Conservation (phyloP, 2,888 invertebrate genomes). For the Himalopsyche japonica region DNA sequence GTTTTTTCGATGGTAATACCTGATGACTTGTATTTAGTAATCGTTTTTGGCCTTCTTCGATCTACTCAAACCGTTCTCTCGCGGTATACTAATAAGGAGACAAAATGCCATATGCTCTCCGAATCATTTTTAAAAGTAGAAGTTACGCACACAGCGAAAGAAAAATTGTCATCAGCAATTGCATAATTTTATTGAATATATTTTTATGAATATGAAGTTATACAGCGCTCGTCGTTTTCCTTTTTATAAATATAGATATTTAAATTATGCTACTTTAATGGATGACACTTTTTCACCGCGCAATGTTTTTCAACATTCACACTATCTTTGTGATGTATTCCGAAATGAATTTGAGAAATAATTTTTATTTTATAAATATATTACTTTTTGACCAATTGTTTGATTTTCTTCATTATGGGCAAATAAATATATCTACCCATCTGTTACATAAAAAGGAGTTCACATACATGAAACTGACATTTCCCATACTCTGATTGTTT, state of each 20-base stretch:
- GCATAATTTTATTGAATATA: neutral
- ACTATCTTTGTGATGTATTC: no score
- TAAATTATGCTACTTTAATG: neutral
- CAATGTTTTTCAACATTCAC: no score
- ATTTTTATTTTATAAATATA: no score
- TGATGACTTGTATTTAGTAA: neutral
- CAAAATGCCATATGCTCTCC: neutral
- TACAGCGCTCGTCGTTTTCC: no score
- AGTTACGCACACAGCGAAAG: no score
- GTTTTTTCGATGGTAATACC: neutral
- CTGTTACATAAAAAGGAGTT: neutral
- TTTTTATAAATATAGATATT: neutral
- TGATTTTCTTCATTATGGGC: no score
- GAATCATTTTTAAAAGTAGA: neutral
- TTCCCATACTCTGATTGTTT: slow-evolving; percentile 2
- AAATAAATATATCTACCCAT: neutral
- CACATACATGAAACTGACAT: neutral
- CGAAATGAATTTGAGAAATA: no score
- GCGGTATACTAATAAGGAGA: neutral
- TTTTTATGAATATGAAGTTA: neutral
- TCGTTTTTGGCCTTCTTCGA: neutral
- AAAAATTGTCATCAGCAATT: neutral
- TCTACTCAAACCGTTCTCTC: neutral
- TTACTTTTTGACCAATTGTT: no score
- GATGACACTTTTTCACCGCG: no score